Conservation (phyloP, 2,113 vertebrate genomes). For the Arizona elegans region DNA sequence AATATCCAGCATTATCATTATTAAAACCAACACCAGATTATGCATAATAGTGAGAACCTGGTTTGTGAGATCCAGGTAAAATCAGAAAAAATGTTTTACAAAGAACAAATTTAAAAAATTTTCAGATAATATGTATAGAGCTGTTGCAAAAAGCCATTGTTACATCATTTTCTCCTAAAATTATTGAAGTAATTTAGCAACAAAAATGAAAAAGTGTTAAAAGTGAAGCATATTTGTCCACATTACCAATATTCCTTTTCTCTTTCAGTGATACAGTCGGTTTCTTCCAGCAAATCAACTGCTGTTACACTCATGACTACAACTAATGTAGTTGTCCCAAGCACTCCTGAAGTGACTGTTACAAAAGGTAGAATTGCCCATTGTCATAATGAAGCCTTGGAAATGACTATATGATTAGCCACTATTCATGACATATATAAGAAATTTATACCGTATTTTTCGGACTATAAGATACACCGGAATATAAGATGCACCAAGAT, state of each 20-base stretch:
- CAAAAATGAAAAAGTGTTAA: neutral
- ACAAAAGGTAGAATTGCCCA: constrained; percentile 70
- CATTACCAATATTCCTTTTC: neutral
- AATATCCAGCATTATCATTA: neutral
- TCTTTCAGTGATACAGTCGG: constrained; percentile 72
- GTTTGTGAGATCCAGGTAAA: neutral
- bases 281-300: constrained; percentile 70
- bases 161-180: constrained; percentile 41
- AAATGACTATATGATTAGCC: neutral
- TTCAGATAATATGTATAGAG: constrained; percentile 26
- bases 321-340: constrained; percentile 52
- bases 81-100: too few species aligned
- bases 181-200: constrained; percentile 10
- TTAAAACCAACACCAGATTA: neutral
- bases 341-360: constrained; percentile 48
- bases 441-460: neutral
- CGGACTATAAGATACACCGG: too few species aligned
- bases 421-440: neutral
- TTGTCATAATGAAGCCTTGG: constrained; percentile 10
- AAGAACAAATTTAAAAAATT: neutral
- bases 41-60: neutral
- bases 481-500: too few species aligned
- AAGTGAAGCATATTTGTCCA: neutral
- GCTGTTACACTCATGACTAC: constrained; percentile 60
- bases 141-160: constrained; percentile 42